phyloP scores from a whole-genome alignment of 2,797 vertebrate species.

The Manis pentadactyla region DNA sequence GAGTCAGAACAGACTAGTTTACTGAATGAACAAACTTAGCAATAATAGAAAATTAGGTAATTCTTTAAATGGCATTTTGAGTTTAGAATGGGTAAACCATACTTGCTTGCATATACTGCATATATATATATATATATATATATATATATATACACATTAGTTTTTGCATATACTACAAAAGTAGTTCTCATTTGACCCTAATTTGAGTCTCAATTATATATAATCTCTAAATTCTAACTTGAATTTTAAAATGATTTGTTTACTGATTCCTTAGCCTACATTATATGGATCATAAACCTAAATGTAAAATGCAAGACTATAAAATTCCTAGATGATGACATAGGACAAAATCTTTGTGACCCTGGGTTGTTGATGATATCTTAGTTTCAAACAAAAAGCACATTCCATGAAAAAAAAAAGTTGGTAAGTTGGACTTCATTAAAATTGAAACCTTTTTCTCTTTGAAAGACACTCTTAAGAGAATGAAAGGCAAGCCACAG shows the following conservation, averaged over 20 bases:
- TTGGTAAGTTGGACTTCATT: not conserved
- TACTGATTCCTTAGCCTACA: not conserved
- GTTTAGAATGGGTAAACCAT: not conserved
- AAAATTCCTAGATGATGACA: not conserved
- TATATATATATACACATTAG: too few species aligned
- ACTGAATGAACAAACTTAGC: not conserved
- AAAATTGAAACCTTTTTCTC: not conserved
- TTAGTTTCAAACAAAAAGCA: not conserved
- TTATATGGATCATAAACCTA: not conserved
- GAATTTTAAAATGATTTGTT: not conserved
- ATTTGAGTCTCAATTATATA: not conserved
- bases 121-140: too few species aligned
- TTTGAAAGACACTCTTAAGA: not conserved
- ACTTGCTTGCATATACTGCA: not conserved
- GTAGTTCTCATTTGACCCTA: not conserved
- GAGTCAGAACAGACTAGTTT: not conserved
- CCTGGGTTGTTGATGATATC: not conserved
- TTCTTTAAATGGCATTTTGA: constrained; percentile 8
- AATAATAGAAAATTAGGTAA: not conserved
- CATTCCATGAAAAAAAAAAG: not conserved
- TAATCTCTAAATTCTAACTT: not conserved
- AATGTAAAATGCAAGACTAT: not conserved
- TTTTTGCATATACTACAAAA: not conserved
- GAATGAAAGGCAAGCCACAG: not conserved
- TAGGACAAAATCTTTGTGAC: not conserved